These are phyloP conservation scores for Ahaetulla prasina DNA, from an alignment of 2,113 vertebrate species.

Conservation along the genomic window DNA sequence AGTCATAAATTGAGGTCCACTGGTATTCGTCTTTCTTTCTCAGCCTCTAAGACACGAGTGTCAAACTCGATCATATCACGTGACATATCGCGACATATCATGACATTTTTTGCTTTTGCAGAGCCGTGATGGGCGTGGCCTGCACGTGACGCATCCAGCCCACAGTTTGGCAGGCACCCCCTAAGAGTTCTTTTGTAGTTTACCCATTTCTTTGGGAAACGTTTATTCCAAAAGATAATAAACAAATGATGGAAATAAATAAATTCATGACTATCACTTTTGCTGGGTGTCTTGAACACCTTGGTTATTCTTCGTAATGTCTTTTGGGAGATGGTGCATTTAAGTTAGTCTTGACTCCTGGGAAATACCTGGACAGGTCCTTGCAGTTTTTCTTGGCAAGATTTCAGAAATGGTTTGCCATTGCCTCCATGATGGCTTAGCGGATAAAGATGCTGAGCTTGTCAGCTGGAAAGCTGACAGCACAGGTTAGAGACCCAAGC, in stretches of 20 bases:
- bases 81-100: too few relatives aligned
- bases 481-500: too few relatives aligned
- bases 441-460: too few relatives aligned
- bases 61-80: too few relatives aligned
- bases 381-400: not conserved
- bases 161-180: too few relatives aligned
- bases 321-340: not conserved
- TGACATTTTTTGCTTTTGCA: too few relatives aligned
- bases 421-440: too few relatives aligned
- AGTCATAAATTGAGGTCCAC: not conserved
- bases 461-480: too few relatives aligned
- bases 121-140: too few relatives aligned
- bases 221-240: not conserved
- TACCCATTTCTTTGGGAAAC: not conserved
- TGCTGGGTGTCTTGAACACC: too few relatives aligned
- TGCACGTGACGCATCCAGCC: too few relatives aligned
- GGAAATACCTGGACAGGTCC: not conserved
- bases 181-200: not conserved
- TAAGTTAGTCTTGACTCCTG: not conserved
- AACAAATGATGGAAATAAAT: too few relatives aligned
- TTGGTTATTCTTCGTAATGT: not conserved
- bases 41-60: not conserved
- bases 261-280: not conserved
- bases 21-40: not conserved
- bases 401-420: not conserved